These are phyloP conservation scores for Etia nguti DNA, from an alignment of 2,113 vertebrate species.

Conservation along the genomic window DNA sequence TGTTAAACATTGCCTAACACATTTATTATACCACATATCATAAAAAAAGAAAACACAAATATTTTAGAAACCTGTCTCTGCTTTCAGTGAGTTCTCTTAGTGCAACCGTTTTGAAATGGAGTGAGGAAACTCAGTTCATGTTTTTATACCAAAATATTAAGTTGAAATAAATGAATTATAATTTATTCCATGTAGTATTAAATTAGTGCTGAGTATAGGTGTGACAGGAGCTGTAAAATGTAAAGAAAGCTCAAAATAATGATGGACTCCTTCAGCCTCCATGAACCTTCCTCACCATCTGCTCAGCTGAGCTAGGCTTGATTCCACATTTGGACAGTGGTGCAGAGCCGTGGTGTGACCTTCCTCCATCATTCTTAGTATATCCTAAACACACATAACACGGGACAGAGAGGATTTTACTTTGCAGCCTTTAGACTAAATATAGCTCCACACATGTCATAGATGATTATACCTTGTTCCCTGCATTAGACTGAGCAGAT, in stretches of 20 bases:
- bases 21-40: not conserved
- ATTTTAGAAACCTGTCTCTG: not conserved
- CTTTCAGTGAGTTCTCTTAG: not conserved
- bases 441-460: not conserved
- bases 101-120: fast-evolving
- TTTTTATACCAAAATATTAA: not conserved
- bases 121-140: not conserved
- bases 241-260: no score
- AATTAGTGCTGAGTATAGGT: not conserved
- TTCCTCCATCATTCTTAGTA: not conserved
- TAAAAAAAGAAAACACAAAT: not conserved
- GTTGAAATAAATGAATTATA: not conserved
- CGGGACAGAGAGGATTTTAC: not conserved
- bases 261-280: not conserved
- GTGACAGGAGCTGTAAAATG: not conserved
- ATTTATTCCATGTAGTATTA: not conserved
- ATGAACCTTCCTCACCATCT: not conserved
- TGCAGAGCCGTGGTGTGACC: not conserved
- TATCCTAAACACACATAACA: not conserved
- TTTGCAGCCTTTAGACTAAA: not conserved
- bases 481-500: fast-evolving
- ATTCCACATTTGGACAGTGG: not conserved
- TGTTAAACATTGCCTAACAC: not conserved
- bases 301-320: fast-evolving
- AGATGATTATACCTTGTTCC: fast-evolving